A percentile compares a stretch with the other conserved stretches of the same genome.
phyloP scores from a whole-genome alignment of 2,797 vertebrate genomes.

The Pipistrellus pygmaeus region DNA sequence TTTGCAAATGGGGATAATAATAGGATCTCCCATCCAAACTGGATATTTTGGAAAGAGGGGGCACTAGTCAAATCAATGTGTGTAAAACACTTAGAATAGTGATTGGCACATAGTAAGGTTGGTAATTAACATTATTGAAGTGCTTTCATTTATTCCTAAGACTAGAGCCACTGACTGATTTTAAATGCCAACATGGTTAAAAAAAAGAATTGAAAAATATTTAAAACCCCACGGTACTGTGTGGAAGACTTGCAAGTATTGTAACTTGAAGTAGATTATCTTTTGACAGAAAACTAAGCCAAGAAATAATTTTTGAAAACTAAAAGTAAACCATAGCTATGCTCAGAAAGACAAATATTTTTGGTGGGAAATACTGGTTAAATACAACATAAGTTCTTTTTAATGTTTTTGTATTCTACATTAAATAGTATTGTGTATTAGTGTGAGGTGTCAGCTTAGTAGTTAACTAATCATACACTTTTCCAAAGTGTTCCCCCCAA shows the following conservation, averaged over 20 bases:
- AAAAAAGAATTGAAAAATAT: background rate
- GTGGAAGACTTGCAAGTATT: background rate
- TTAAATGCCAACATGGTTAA: background rate
- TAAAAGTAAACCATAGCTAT: background rate
- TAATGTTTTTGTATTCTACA: background rate
- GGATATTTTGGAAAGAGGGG: background rate
- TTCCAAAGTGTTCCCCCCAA: background rate
- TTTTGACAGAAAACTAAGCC: slow-evolving; percentile 7
- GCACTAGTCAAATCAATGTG: background rate
- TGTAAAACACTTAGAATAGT: background rate
- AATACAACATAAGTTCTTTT: background rate
- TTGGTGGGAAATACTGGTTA: background rate
- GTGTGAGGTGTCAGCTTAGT: background rate
- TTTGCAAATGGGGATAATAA: background rate
- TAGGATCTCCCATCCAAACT: background rate
- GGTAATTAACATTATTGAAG: background rate
- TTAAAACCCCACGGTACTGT: background rate
- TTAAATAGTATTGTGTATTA: background rate
- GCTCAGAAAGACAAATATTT: slow-evolving; percentile 3
- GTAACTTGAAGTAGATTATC: background rate
- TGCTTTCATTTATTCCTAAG: background rate
- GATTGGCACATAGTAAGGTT: background rate
- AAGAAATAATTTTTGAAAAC: slow-evolving; percentile 6
- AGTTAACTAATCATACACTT: background rate
- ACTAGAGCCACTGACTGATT: background rate